Evolutionary conservation across 2,113 vertebrate species (phyloP).

Genomic region (Ranitomeya imitator): DNA sequence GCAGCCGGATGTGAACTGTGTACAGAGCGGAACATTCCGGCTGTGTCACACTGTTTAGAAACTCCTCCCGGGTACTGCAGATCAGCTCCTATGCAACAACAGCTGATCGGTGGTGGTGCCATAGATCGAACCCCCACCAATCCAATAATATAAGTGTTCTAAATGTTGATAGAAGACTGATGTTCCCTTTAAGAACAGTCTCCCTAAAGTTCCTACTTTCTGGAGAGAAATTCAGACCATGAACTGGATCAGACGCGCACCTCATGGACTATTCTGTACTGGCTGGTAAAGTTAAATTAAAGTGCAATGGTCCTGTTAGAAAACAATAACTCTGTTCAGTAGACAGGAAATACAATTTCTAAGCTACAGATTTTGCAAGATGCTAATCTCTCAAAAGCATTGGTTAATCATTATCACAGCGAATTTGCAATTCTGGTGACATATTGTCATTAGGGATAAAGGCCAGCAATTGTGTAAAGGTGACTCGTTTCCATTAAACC

Average conservation of each 20-base stretch:
- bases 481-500: not conserved
- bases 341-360: constrained; percentile 45
- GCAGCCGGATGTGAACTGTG: too few relatives aligned
- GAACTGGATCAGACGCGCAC: too few relatives aligned
- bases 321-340: constrained; percentile 51
- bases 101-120: too few relatives aligned
- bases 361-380: constrained; percentile 12
- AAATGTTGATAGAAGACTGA: not conserved
- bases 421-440: constrained; percentile 39
- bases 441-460: constrained; percentile 5
- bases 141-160: too few relatives aligned
- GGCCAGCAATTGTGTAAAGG: not conserved
- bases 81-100: too few relatives aligned
- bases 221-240: not conserved
- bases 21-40: too few relatives aligned
- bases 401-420: constrained; percentile 40
- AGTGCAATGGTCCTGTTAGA: constrained; percentile 39
- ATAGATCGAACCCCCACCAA: too few relatives aligned
- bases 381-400: constrained; percentile 5
- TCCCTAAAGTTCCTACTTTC: not conserved
- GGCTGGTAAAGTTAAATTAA: constrained; percentile 31
- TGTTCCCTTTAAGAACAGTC: not conserved
- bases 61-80: too few relatives aligned
- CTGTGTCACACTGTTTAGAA: too few relatives aligned
- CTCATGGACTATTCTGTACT: not conserved